Base-by-base conservation (phyloP, 2,113 vertebrate species). In the Pedetes capensis region DNA sequence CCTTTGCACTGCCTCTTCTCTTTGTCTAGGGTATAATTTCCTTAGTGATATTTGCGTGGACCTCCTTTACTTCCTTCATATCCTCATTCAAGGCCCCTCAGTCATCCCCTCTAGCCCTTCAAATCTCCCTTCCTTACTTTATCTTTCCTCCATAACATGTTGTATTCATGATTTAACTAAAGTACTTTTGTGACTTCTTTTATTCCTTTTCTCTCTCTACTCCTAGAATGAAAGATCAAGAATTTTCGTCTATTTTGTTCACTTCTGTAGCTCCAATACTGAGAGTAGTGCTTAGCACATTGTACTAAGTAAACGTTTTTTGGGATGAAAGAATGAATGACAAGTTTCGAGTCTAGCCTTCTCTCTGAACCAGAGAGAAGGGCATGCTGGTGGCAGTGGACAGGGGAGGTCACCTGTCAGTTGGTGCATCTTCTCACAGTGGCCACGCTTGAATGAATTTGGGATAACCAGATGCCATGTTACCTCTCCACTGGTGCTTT, bases 381-480 rank as follows among this genome's bases (percentile, higher is more conserved):
- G 55, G n/a, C 32, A 3, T 2, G 6, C 22, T 18, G 34, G 57
- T 2, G 57, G 42, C 87, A 34, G 5, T 3, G 42, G 27, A 25
- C 47, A 44, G 44, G 29, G 1, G 29, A 32, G 14, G 5, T 42
- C 4, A 23, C 51, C 49, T 42, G 22, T 71, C 87, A 29, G 6
- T 2, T 8, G 13, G 42, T 51, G 39, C 8, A 0, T 75, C 55
- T 34, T 11, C 39, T 76, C 47, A 10, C 13, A 25, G 59, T 3
- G 37, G 34, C 32, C 5, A 2, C 11, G 6, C 39, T 34, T 22
- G 4, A 6, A 5, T 5, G 47, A n/a, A 20, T 29, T 11, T 9
- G 47, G n/a, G 51, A 32, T 20, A 25, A 44, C 47, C 14, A 25
- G 42, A 25, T 13, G 27, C 25, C 4, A 0, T 2, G n/a, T 39